A percentile compares a stretch with the other conserved stretches of the same genome.
Evolutionary conservation across 1,140 invertebrate genomes (phyloP).

Genomic region (Leptinotarsa defecta): DNA sequence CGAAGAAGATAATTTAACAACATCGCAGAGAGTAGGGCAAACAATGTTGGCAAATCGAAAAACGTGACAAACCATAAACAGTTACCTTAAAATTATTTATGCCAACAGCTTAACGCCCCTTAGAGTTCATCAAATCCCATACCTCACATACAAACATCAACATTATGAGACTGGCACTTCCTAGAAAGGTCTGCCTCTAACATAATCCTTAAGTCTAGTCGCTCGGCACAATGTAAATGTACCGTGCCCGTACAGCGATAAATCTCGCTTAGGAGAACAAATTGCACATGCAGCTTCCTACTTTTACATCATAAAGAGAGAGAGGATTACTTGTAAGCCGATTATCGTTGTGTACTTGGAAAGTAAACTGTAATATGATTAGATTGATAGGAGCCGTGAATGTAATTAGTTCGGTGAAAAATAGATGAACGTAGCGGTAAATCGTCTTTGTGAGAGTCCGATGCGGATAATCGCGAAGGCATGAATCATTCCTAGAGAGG

Average conservation of each 20-base stretch:
- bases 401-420: background rate
- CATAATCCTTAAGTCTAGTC: conserved; percentile 2
- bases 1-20: no score
- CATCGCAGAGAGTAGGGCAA: no score
- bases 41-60: no score
- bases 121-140: no score
- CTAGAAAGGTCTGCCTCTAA: background rate
- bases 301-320: background rate
- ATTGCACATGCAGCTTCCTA: conserved; percentile 8
- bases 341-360: background rate
- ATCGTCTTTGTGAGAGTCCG: background rate
- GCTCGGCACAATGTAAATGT: background rate
- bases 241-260: background rate
- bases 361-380: conserved; percentile 5
- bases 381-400: background rate
- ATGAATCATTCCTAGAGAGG: background rate
- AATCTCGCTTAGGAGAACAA: background rate
- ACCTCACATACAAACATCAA: no score
- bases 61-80: background rate
- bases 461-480: background rate
- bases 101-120: no score
- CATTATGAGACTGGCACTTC: background rate
- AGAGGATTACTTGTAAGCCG: background rate
- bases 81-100: background rate
- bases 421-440: conserved; percentile 3